Evolutionary conservation across 92 coral and sea anemone genomes (phyloP), one percentile per base, ranked within the genome.

Genomic region (Epizoanthus ramosus): DNA sequence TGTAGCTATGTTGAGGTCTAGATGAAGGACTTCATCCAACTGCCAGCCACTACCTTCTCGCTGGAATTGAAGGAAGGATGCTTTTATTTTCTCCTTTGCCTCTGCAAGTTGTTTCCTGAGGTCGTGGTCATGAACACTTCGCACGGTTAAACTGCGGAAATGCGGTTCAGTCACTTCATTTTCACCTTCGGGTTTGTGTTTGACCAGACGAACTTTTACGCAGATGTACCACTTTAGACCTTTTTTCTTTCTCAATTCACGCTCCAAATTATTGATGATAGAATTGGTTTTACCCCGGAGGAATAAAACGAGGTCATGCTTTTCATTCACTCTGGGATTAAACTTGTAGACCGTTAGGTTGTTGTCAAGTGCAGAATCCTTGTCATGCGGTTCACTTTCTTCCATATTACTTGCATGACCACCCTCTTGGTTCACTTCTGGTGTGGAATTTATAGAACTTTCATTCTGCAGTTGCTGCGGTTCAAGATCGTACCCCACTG

Each of bases 21-120:
- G 74, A 47, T 90, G 82, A 25, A 87, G 52, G 10, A 90, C 73
- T 71, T 85, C 84, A 0, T 66, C 60, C 59, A 86, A 15, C 52
- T 80, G 85, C 82, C 86, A 80, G 8, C 86, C 76, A 15, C 82
- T 71, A 8, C 90, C 90, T 57, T 86, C 81, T 21, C 69, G 21
- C 25, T 80, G 75, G 37, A 63, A 87, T 12, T 68, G 37, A 2
- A 64, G 65, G 13, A 88, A 79, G 9, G 91, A 75, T 0, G 37
- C 18, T 3, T 35, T 56, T 0, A 85, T 52, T 70, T 84, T 87
- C 64, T 80, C 83, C 22, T 74, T 72, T 1, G 75, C 75, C 39
- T 73, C 86, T 0, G 53, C 28, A 0, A 68, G 71, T 64, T 90
- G 86, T n/a, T 61, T 53, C 0, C 67, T 41, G 0, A 90, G 28